Percentiles rank a stretch among this genome's conserved stretches.
Conservation (phyloP, 2,797 vertebrate species). For the Sebastes steindachneri region DNA sequence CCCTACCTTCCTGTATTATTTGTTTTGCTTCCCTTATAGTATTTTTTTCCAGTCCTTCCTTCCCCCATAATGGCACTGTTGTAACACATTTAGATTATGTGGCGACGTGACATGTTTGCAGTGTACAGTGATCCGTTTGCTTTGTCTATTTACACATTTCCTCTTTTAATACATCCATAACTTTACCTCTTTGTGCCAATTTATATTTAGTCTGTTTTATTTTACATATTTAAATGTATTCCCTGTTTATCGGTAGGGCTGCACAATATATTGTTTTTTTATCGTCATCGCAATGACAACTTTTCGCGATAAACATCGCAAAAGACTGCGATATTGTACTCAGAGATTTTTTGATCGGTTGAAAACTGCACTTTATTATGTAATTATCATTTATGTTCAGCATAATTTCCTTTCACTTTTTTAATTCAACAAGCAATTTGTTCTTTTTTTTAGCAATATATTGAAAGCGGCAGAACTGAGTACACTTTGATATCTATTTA, state of each 20-base stretch:
- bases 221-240: neutral
- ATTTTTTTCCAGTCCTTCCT: neutral
- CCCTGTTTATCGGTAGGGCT: neutral
- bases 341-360: too few relatives aligned
- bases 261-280: too few relatives aligned
- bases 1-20: neutral
- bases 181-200: neutral
- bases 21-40: neutral
- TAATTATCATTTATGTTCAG: too few relatives aligned
- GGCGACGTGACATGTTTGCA: neutral
- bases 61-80: neutral
- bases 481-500: too few relatives aligned
- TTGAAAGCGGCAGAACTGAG: too few relatives aligned
- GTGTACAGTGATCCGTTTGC: neutral
- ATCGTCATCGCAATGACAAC: too few relatives aligned
- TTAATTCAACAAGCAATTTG: too few relatives aligned
- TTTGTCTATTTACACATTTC: neutral
- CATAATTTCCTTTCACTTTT: too few relatives aligned
- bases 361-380: too few relatives aligned
- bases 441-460: too few relatives aligned
- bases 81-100: neutral
- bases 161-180: neutral
- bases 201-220: neutral
- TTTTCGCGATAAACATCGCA: neutral
- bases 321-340: neutral